Evolutionary conservation across 2,113 vertebrate species (phyloP).

Genomic region (Piprites chloris): DNA sequence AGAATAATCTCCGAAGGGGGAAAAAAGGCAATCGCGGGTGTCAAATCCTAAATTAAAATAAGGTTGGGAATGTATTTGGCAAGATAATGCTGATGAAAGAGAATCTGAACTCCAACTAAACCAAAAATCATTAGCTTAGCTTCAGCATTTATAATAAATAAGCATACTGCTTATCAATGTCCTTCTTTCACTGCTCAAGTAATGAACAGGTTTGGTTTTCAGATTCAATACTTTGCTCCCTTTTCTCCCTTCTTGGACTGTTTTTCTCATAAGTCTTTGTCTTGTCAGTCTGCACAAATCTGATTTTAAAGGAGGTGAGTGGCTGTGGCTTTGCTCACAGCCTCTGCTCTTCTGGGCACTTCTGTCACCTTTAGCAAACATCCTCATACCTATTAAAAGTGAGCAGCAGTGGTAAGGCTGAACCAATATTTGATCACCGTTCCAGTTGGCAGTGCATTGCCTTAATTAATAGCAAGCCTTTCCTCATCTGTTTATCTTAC

Average conservation of each 20-base stretch:
- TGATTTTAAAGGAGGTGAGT: background rate
- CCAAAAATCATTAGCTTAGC: background rate
- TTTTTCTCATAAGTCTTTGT: background rate
- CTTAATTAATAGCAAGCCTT: slow-evolving; percentile 24
- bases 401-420: background rate
- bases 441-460: background rate
- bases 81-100: slow-evolving; percentile 39
- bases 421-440: background rate
- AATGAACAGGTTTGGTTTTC: background rate
- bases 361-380: background rate
- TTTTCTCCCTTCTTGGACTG: background rate
- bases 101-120: background rate
- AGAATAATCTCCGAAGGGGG: background rate
- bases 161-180: background rate
- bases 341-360: background rate
- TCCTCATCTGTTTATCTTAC: background rate
- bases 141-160: background rate
- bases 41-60: slow-evolving; percentile 44
- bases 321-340: background rate
- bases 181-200: background rate
- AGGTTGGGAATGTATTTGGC: slow-evolving; percentile 23
- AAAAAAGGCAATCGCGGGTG: background rate
- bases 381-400: background rate
- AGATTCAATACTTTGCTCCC: background rate
- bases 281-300: background rate